Conservation (phyloP, 2,113 vertebrate species). For the Hirundichthys speculiger region DNA sequence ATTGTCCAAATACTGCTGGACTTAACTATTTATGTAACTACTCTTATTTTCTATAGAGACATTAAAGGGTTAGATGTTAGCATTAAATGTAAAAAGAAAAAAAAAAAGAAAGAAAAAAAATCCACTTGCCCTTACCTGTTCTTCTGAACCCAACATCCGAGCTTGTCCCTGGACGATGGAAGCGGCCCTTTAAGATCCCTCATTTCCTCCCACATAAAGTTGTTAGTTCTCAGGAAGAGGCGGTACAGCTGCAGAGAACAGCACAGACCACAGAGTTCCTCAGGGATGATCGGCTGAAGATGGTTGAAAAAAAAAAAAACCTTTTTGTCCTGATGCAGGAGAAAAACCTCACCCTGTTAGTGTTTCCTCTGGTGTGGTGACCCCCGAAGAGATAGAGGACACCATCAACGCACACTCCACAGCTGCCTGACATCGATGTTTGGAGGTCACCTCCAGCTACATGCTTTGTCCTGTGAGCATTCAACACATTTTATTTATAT, state of each 20-base stretch:
- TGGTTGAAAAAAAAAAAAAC: neutral
- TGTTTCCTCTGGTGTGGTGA: slow-evolving; percentile 92
- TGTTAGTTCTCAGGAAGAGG: slow-evolving; percentile 84
- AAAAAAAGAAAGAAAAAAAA: neutral
- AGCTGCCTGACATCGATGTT: slow-evolving; percentile 96
- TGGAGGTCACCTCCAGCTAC: slow-evolving; percentile 88
- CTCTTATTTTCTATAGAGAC: too few species aligned
- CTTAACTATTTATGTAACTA: too few species aligned
- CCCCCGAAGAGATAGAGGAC: slow-evolving; percentile 94
- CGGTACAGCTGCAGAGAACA: slow-evolving; percentile 88
- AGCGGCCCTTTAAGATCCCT: slow-evolving; percentile 88
- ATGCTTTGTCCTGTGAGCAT: slow-evolving; percentile 84
- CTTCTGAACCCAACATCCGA: slow-evolving; percentile 94
- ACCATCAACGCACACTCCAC: slow-evolving; percentile 90
- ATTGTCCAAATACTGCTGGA: too few species aligned
- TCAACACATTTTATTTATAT: neutral
- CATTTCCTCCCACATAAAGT: slow-evolving; percentile 91
- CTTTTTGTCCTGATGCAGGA: neutral
- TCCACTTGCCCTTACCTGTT: slow-evolving; percentile 84
- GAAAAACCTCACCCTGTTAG: slow-evolving; percentile 84
- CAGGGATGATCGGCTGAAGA: neutral
- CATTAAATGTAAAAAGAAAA: neutral
- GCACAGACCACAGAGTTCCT: neutral
- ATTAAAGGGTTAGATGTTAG: neutral
- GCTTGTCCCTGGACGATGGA: slow-evolving; percentile 95